Percentiles rank a stretch among this genome's conserved stretches.
Evolutionary conservation across 2,797 vertebrate species (phyloP).

Genomic region (Pangasius macronema): DNA sequence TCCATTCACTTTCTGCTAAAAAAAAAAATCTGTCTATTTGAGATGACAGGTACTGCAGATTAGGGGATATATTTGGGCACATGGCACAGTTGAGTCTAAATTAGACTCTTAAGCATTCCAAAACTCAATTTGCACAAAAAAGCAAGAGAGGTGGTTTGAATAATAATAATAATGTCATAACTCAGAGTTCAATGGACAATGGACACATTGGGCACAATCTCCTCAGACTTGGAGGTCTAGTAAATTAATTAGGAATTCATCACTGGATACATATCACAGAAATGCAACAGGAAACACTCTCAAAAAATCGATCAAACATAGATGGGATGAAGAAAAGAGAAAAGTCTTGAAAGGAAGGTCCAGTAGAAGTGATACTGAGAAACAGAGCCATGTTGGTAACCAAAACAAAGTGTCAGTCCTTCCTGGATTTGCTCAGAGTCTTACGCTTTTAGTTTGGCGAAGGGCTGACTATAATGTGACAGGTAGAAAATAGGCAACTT

Average conservation of each 20-base stretch:
- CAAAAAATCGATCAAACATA: slow-evolving; percentile 3
- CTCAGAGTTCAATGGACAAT: slow-evolving; percentile 57
- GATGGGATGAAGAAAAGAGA: neutral
- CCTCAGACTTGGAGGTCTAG: slow-evolving; percentile 49
- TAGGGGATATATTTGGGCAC: slow-evolving; percentile 37
- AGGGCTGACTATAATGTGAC: neutral
- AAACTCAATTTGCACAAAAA: neutral
- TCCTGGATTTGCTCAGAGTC: neutral
- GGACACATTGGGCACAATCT: slow-evolving; percentile 55
- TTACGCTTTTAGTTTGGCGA: neutral
- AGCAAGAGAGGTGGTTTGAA: slow-evolving; percentile 28
- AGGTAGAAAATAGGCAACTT: neutral
- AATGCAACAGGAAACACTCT: slow-evolving; percentile 40
- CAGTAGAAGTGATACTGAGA: neutral
- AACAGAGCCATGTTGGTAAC: neutral
- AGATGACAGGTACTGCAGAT: slow-evolving; percentile 23
- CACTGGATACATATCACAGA: slow-evolving; percentile 21
- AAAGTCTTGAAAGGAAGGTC: neutral
- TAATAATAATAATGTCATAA: slow-evolving; percentile 46
- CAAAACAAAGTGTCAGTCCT: neutral
- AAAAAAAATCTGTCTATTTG: slow-evolving; percentile 30
- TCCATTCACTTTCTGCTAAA: slow-evolving; percentile 47
- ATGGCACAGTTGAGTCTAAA: slow-evolving; percentile 44
- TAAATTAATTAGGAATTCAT: slow-evolving; percentile 55
- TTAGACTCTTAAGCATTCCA: slow-evolving; percentile 30